Evolutionary conservation across 2,888 invertebrate species (phyloP), one percentile per base, ranked within the genome.

Genomic region (Hyalella azteca): DNA sequence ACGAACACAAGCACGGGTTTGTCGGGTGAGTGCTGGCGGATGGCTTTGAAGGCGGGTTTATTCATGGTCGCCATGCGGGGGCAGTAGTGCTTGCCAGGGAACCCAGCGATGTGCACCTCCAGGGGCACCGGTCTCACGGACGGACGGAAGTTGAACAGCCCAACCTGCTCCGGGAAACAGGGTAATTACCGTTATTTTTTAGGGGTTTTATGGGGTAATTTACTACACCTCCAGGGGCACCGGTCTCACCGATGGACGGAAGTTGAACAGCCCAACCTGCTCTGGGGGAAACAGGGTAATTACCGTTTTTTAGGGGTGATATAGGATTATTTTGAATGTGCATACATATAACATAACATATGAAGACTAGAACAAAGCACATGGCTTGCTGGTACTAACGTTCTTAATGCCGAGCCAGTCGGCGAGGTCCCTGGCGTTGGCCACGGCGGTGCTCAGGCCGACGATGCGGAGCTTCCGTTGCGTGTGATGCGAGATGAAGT

Each of bases 1-100:
- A 99, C 99, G 87, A 97, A 97, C 2, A 99, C 93, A 49, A 99
- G 91, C 0, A 94, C 91, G 0, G 99, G 98, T 86, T 98, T 96
- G 78, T 90, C 89, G 0, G 97, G 95, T 0, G 98, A 97, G 88
- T 98, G 95, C 78, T 94, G 93, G 73, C 93, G 91, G 84, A 99
- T 97, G 0, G 98, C 90, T 84, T 96, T 95, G 90, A 95, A 99
- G 0, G 96, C 94, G 0, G 99, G 98, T 86, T 97, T 95, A 89
- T 99, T 99, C 99, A 99, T 99, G 0, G 97, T 94, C 83, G 97
- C 94, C 99, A 99, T 99, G 75, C 99, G 92, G 0, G 99, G 99
- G 87, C 99, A 99, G 89, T 99, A 99, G 88, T 99, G 97, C 85
- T 98, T 95, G 3, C 97, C 99, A 0, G 97, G 94, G 88, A 96